These are phyloP conservation scores for Strix aluco DNA, from an alignment of 2,113 vertebrate genomes.

Conservation along the genomic window DNA sequence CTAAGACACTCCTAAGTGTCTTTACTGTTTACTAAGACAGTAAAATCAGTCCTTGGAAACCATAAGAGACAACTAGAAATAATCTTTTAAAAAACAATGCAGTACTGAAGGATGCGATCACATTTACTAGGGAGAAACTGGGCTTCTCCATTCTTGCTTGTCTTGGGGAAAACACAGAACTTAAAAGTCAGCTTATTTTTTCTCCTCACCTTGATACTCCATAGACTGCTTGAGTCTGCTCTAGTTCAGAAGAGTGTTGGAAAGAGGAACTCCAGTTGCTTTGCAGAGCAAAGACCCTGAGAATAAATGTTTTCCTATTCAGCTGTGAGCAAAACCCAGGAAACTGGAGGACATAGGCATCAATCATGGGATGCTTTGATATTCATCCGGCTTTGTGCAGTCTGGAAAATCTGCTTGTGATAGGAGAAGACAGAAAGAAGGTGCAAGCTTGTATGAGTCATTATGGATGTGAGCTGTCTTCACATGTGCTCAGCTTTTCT, in stretches of 20 bases:
- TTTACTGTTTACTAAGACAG: too few relatives aligned
- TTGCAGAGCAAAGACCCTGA: not conserved
- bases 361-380: not conserved
- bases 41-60: not conserved
- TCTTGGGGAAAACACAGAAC: not conserved
- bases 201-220: not conserved
- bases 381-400: not conserved
- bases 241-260: not conserved
- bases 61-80: not conserved
- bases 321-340: not conserved
- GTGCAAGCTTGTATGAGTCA: not conserved
- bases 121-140: not conserved
- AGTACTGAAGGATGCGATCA: not conserved
- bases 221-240: not conserved
- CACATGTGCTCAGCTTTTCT: not conserved
- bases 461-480: not conserved
- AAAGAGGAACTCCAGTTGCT: not conserved
- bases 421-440: not conserved
- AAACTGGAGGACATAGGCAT: not conserved
- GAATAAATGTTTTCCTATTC: not conserved
- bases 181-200: not conserved
- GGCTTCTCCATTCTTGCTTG: not conserved
- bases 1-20: not conserved
- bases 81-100: not conserved
- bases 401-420: not conserved